These are phyloP conservation scores for Gila robusta DNA, from an alignment of 2,797 vertebrate genomes.

Conservation along the genomic window DNA sequence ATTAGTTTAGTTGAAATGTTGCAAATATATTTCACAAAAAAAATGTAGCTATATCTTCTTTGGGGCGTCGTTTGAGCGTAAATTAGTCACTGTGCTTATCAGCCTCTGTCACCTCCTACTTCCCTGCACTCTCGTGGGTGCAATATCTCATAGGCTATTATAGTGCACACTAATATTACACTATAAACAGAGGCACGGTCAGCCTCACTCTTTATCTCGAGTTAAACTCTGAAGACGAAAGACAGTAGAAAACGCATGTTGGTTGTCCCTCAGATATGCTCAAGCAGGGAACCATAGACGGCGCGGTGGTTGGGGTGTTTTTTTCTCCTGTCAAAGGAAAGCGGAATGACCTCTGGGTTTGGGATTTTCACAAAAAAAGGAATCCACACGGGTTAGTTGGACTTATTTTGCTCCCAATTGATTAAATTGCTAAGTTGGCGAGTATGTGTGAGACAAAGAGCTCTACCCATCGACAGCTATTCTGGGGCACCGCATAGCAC, in stretches of 20 bases:
- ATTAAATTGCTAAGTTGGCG: not conserved
- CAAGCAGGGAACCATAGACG: conserved; percentile 10
- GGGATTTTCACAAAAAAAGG: not conserved
- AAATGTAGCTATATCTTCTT: not conserved
- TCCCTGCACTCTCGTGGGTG: not conserved
- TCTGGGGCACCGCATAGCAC: conserved; percentile 43
- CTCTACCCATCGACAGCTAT: conserved; percentile 30
- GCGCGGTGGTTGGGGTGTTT: conserved; percentile 23
- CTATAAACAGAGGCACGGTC: conserved; percentile 9
- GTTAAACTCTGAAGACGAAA: not conserved
- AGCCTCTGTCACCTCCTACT: conserved; percentile 13
- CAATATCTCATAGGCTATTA: conserved; percentile 4
- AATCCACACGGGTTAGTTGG: not conserved
- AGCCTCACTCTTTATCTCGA: conserved; percentile 14
- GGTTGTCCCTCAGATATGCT: conserved; percentile 9
- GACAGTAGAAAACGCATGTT: not conserved
- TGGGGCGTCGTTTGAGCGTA: not conserved
- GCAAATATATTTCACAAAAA: not conserved
- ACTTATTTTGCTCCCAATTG: conserved; percentile 1
- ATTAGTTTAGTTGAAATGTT: not conserved
- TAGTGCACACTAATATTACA: conserved; percentile 13
- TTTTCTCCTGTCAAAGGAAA: not conserved
- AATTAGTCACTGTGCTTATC: conserved; percentile 25
- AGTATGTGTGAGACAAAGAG: conserved; percentile 46
- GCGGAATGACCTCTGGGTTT: not conserved